Percentiles rank a stretch among this genome's conserved stretches.
These are phyloP conservation scores for Gymnodraco acuticeps DNA, from an alignment of 2,797 vertebrate genomes.

Conservation along the genomic window DNA sequence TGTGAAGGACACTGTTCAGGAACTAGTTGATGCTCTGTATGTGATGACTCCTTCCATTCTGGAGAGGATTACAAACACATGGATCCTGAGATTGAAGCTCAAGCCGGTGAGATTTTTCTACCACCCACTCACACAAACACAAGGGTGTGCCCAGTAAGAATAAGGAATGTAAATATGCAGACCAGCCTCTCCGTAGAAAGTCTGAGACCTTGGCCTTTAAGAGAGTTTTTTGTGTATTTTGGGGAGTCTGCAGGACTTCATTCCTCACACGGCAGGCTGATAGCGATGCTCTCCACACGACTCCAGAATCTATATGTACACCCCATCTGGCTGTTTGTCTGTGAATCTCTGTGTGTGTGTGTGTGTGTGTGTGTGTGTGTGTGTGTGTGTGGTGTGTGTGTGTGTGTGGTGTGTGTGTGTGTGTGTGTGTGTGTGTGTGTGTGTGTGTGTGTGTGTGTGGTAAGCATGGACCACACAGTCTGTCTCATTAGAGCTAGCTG, in stretches of 20 bases:
- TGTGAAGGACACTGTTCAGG: no score
- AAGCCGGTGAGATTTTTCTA: no score
- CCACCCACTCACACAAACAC: constrained; percentile 11
- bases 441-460: not conserved
- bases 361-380: no score
- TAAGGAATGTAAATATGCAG: constrained; percentile 47
- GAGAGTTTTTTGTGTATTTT: constrained; percentile 70
- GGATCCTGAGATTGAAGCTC: no score
- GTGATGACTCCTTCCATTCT: no score
- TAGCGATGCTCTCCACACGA: constrained; percentile 85
- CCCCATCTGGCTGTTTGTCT: constrained; percentile 86
- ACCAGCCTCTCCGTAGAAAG: constrained; percentile 46
- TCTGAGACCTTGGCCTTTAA: constrained; percentile 83
- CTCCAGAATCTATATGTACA: constrained; percentile 86
- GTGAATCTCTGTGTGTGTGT: constrained; percentile 39
- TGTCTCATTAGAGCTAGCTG: constrained; percentile 49
- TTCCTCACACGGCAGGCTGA: constrained; percentile 86
- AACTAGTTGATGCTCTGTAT: no score
- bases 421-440: constrained; percentile 11
- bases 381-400: no score
- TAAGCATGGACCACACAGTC: constrained; percentile 29
- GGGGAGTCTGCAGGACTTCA: constrained; percentile 79
- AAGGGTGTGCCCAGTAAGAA: constrained; percentile 30
- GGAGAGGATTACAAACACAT: no score
- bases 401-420: constrained; percentile 7